These are phyloP conservation scores for Idaea biselata DNA, from an alignment of 2,888 invertebrate genomes.

Conservation along the genomic window DNA sequence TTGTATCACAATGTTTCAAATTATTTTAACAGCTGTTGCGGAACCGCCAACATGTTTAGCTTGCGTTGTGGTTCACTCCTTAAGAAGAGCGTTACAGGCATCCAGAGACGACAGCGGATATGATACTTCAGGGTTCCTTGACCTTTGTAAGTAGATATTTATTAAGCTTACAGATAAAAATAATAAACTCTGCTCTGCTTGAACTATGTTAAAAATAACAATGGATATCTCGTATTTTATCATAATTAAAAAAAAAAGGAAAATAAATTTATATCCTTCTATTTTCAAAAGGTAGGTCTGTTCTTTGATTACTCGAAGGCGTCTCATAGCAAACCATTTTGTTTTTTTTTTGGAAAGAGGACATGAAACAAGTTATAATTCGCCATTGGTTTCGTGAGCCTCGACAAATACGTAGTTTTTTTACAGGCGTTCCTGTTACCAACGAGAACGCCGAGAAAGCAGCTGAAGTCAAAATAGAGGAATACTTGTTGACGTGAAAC, in stretches of 20 bases:
- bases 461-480: constrained; percentile 42
- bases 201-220: too few species aligned
- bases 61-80: constrained; percentile 41
- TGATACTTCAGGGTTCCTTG: constrained; percentile 29
- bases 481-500: constrained; percentile 40
- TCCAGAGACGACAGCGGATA: constrained; percentile 43
- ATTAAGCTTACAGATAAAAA: too few species aligned
- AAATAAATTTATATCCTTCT: too few species aligned
- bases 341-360: too few species aligned
- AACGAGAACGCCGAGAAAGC: constrained; percentile 43
- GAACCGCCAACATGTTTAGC: constrained; percentile 44
- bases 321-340: too few species aligned
- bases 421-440: constrained; percentile 47
- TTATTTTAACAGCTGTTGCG: constrained; percentile 35
- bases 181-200: too few species aligned
- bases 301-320: too few species aligned
- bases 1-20: not conserved
- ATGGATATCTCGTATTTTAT: too few species aligned
- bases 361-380: too few species aligned
- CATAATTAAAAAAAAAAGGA: too few species aligned
- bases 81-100: constrained; percentile 40
- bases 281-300: too few species aligned
- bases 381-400: not conserved
- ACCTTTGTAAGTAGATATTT: constrained; percentile 35
- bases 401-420: not conserved